Conservation (phyloP, 2,113 vertebrate genomes). For the Misgurnus anguillicaudatus region DNA sequence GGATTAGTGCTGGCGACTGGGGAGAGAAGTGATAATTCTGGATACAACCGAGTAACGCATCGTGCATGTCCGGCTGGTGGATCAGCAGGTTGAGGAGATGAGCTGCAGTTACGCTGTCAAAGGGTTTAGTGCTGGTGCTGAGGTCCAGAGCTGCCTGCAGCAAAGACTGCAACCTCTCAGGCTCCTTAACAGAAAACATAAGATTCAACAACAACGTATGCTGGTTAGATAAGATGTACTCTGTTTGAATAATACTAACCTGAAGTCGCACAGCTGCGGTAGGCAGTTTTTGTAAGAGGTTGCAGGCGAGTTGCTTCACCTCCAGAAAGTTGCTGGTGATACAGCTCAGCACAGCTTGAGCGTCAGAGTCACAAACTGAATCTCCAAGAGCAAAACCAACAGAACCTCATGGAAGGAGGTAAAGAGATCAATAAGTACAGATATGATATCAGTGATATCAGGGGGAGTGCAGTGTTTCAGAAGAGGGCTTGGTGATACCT, state of each 20-base stretch:
- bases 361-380: constrained; percentile 74
- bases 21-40: constrained; percentile 56
- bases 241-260: constrained; percentile 67
- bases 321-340: constrained; percentile 93
- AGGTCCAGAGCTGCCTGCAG: constrained; percentile 86
- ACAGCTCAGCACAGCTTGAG: constrained; percentile 83
- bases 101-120: constrained; percentile 90
- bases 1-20: constrained; percentile 48
- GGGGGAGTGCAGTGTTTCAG: background rate
- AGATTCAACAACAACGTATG: too few relatives aligned
- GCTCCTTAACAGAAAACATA: constrained; percentile 66
- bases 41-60: constrained; percentile 65
- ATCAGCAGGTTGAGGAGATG: constrained; percentile 86
- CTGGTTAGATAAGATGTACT: background rate
- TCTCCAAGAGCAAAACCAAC: constrained; percentile 78
- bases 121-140: constrained; percentile 91
- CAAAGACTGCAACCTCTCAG: constrained; percentile 67
- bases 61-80: constrained; percentile 73
- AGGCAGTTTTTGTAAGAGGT: constrained; percentile 82
- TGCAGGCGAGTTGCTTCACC: constrained; percentile 86
- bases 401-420: constrained; percentile 51
- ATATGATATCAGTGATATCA: background rate
- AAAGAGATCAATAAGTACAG: background rate
- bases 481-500: constrained; percentile 58
- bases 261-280: constrained; percentile 74